Evolutionary conservation across 2,888 invertebrate genomes (phyloP), one percentile per base, ranked within the genome.

Genomic region (Drosophila neutralis): DNA sequence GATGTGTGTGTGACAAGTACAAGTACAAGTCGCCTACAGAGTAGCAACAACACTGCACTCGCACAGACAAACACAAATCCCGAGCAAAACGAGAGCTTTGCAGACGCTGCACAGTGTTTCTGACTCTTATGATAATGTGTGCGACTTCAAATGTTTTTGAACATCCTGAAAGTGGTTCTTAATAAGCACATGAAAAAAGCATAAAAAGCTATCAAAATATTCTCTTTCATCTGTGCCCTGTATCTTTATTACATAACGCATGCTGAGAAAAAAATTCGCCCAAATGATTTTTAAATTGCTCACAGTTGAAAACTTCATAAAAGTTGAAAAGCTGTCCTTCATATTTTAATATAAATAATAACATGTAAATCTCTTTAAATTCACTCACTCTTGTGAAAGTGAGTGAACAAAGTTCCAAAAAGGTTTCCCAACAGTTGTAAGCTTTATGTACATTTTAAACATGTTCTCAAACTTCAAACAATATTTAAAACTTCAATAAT

Each of bases 41-140:
- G 40, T 54, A 64, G 29, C 52, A 56, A 59, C 61, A 81, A 73
- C 59, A 65, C 59, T 51, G 72, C 52, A 56, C 51, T 62, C 56
- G 24, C 74, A 76, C 54, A 63, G 66, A 70, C 74, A 89, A 87
- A 77, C 78, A 65, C 53, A 69, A 62, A 42, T 65, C 56, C 27
- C 51, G 56, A 71, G 54, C 61, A 63, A 52, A 64, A 61, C 80
- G 38, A 33, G 24, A 45, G 52, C 68, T 54, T 64, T 24, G 35
- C 18, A 65, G 49, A 51, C 45, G 27, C 35, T 42, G 61, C 76
- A 78, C 77, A 78, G 71, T 78, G 77, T 63, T 38, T 18, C 42
- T 10, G 38, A 24, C 13, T 52, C 24, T 33, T 10, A 38, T 63
- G 29, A 21, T 7, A 24, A 35, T 45, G 36, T 58, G 18, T 18